Evolutionary conservation across 2,888 invertebrate species (phyloP).

Genomic region (Epinotia brunnichana): DNA sequence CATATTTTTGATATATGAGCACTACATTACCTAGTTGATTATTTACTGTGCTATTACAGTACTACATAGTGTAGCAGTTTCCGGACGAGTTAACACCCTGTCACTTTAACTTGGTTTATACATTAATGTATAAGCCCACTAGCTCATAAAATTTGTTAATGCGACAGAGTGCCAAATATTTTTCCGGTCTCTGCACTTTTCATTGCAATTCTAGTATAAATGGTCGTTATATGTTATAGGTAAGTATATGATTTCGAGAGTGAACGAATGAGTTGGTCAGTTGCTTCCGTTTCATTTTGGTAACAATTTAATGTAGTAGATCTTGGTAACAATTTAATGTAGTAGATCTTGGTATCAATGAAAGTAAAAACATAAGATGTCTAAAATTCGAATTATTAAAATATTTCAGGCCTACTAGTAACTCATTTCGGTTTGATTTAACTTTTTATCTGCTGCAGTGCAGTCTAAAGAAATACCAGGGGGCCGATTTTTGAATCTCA

Average conservation of each 20-base stretch:
- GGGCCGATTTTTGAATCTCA: no score
- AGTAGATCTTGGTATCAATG: background rate
- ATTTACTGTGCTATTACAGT: slow-evolving; percentile 55
- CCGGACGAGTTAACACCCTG: slow-evolving; percentile 18
- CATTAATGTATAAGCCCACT: background rate
- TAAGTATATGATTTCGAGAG: slow-evolving; percentile 9
- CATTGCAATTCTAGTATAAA: slow-evolving; percentile 25
- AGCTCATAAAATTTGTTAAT: background rate
- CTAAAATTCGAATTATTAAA: no score
- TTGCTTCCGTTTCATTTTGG: background rate
- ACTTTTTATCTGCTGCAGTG: background rate
- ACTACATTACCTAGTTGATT: slow-evolving; percentile 50
- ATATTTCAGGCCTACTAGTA: background rate
- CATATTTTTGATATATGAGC: slow-evolving; percentile 51
- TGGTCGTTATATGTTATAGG: slow-evolving; percentile 27
- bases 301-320: slow-evolving; percentile 3
- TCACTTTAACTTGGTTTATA: slow-evolving; percentile 2
- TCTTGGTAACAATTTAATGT: background rate
- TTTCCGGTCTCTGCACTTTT: slow-evolving; percentile 15
- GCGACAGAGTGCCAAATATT: slow-evolving; percentile 3
- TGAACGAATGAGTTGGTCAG: slow-evolving; percentile 29
- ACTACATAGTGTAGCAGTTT: slow-evolving; percentile 49
- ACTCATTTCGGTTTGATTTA: background rate
- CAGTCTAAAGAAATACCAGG: background rate
- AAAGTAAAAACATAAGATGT: background rate